These are phyloP conservation scores for Dione juno DNA, from an alignment of 2,888 invertebrate species.

Conservation along the genomic window DNA sequence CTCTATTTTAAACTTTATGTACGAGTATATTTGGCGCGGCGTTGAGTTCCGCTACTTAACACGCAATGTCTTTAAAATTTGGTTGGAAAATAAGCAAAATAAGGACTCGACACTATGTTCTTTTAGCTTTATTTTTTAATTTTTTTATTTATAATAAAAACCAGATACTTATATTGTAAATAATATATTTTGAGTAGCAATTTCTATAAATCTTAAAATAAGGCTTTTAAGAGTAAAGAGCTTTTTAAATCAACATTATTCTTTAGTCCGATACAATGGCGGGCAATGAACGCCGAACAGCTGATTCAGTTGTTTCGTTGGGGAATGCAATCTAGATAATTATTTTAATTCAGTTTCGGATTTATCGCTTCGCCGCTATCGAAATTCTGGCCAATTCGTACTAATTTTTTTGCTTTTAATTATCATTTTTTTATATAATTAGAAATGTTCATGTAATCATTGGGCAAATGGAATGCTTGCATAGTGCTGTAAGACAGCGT, in stretches of 20 bases:
- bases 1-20: neutral
- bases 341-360: slow-evolving; percentile 71
- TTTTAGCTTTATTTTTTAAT: too few relatives aligned
- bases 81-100: too few relatives aligned
- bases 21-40: neutral
- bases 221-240: slow-evolving; percentile 13
- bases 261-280: slow-evolving; percentile 27
- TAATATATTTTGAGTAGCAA: neutral
- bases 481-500: too few relatives aligned
- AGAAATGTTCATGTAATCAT: neutral
- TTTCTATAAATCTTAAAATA: slow-evolving; percentile 15
- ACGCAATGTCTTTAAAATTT: too few relatives aligned
- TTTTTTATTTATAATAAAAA: too few relatives aligned
- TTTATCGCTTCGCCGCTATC: slow-evolving; percentile 50
- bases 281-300: slow-evolving; percentile 37
- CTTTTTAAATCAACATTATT: slow-evolving; percentile 21
- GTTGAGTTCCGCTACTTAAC: too few relatives aligned
- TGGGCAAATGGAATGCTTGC: too few relatives aligned
- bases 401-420: slow-evolving; percentile 28
- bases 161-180: too few relatives aligned
- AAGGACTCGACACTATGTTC: too few relatives aligned
- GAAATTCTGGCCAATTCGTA: slow-evolving; percentile 47
- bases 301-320: slow-evolving; percentile 52
- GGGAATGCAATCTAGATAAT: slow-evolving; percentile 71
- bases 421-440: neutral